Evolutionary conservation across 2,888 invertebrate genomes (phyloP).

Genomic region (Drosophila anomalipes): DNA sequence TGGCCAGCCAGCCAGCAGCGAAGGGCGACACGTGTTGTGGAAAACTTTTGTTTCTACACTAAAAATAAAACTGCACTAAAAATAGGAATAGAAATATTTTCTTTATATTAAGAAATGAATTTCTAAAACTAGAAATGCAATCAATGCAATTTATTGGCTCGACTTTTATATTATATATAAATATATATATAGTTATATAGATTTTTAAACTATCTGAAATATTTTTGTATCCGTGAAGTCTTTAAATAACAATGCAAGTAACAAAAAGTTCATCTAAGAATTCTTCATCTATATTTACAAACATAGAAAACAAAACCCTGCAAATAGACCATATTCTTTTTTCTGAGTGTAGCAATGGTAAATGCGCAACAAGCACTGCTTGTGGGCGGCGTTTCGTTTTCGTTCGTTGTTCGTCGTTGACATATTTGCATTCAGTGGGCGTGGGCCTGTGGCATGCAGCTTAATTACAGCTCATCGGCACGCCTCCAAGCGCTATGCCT

Average conservation of each 20-base stretch:
- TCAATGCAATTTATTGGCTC: no score
- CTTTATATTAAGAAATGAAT: neutral
- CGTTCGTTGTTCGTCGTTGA: slow-evolving; percentile 55
- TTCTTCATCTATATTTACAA: neutral
- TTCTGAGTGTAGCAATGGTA: neutral
- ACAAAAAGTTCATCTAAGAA: neutral
- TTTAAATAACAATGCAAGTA: neutral
- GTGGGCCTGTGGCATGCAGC: slow-evolving; percentile 27
- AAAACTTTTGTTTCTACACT: slow-evolving; percentile 38
- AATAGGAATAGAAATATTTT: neutral
- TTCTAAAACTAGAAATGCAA: no score
- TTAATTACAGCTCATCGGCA: slow-evolving; percentile 73
- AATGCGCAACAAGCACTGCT: slow-evolving; percentile 63
- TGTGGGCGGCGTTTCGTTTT: slow-evolving; percentile 28
- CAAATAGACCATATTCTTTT: neutral
- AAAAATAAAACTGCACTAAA: neutral
- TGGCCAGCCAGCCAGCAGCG: slow-evolving; percentile 20
- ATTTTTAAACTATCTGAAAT: neutral
- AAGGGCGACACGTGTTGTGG: slow-evolving; percentile 53
- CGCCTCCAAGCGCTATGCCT: slow-evolving; percentile 56
- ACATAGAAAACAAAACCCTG: neutral
- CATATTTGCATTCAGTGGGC: slow-evolving; percentile 68
- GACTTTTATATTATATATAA: neutral
- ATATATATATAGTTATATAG: neutral
- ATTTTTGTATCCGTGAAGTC: neutral